Conservation (phyloP, 2,113 vertebrate genomes). For the Geothlypis trichas region DNA sequence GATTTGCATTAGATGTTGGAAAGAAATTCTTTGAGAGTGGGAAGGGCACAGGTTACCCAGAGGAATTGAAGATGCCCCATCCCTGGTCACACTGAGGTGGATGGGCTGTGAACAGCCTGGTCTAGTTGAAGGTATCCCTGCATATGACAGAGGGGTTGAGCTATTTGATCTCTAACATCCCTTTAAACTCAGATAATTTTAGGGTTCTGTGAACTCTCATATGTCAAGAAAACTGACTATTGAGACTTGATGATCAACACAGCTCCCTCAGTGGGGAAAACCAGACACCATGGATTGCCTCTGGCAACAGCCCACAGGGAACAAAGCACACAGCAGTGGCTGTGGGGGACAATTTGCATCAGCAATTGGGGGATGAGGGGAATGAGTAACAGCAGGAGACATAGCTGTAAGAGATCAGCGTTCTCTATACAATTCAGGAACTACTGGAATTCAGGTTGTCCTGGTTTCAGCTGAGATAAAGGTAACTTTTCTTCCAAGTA, state of each 20-base stretch:
- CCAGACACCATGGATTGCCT: background rate
- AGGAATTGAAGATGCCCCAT: background rate
- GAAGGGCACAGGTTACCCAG: background rate
- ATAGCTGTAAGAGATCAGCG: accelerated
- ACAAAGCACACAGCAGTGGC: background rate
- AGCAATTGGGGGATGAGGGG: too few relatives aligned
- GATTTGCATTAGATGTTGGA: background rate
- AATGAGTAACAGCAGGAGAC: background rate
- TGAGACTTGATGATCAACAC: background rate
- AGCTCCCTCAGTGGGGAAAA: background rate
- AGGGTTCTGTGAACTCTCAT: background rate
- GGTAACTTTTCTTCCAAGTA: background rate
- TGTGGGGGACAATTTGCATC: background rate
- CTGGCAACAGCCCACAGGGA: background rate
- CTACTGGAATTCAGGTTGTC: background rate
- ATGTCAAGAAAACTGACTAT: background rate
- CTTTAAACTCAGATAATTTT: background rate
- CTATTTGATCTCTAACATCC: background rate
- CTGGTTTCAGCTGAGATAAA: background rate
- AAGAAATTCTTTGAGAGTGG: background rate
- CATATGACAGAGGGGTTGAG: background rate
- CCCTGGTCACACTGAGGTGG: background rate
- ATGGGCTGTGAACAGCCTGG: background rate
- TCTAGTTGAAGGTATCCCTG: background rate
- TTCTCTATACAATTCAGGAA: background rate